Percentiles rank a stretch among this genome's conserved stretches.
Evolutionary conservation across 2,113 vertebrate genomes (phyloP).

Genomic region (Etia nguti): DNA sequence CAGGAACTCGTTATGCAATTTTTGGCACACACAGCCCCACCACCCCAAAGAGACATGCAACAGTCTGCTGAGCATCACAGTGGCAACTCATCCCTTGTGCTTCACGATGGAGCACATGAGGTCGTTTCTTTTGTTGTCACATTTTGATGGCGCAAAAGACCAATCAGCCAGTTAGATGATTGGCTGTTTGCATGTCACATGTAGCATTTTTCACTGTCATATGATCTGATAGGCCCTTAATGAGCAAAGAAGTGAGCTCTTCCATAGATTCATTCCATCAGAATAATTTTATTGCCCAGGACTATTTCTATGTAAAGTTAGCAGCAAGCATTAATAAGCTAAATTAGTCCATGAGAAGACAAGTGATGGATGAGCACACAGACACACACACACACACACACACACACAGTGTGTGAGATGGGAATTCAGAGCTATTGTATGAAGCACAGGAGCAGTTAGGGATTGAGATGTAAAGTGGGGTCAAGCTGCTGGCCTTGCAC

Average conservation of each 20-base stretch:
- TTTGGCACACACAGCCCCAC: background rate
- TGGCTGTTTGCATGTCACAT: background rate
- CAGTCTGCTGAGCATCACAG: background rate
- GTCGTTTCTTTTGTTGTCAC: background rate
- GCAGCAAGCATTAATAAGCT: background rate
- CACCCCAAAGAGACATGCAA: background rate
- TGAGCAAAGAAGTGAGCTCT: background rate
- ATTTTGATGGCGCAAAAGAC: background rate
- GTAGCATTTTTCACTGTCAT: background rate
- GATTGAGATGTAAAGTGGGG: slow-evolving; percentile 59
- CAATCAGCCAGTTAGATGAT: background rate
- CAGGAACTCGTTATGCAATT: background rate
- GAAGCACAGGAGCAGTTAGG: slow-evolving; percentile 26
- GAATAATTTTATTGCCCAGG: background rate
- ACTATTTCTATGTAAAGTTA: background rate
- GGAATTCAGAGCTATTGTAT: background rate
- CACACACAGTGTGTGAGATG: background rate
- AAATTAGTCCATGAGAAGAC: background rate
- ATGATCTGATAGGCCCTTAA: background rate
- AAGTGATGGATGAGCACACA: background rate
- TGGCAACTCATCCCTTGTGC: background rate
- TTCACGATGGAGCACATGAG: background rate
- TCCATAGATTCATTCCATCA: background rate
- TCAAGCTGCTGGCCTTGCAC: slow-evolving; percentile 36
- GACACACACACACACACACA: background rate